Base-by-base conservation (phyloP, 2,888 invertebrate species). In the Ornithoptera alexandrae region DNA sequence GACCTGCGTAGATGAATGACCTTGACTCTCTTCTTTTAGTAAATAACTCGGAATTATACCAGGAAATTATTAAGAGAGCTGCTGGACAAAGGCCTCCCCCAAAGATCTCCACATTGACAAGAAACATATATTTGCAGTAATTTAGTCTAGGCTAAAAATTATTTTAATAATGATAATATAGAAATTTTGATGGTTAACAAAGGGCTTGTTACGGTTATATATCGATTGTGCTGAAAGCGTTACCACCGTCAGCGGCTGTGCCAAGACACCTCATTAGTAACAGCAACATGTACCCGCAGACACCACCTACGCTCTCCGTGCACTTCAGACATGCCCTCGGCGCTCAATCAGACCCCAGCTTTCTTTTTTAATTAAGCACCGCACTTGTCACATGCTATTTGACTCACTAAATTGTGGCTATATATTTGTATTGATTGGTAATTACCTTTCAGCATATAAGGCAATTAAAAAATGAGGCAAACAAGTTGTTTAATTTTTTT, bases 301-400 rank as follows among this genome's bases (percentile, higher is more conserved):
- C 57, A 20, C 39, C 68, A 56, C 65, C 70, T 67, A 67, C 70
- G 67, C 70, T 57, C 58, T 24, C 65, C 59, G 30, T 53, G 57
- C 56, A 65, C 69, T 69, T 62, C 66, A 69, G 69, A 69, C 69
- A 69, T 46, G 65, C 69, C 8, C 59, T 68, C 50, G 39, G 53
- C 62, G 62, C 69, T 69, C 69, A 69, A 69, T 69, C 69, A 66
- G 65, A 50, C 46, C 62, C n/a, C 39, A 46, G 62, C 62, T 69
- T 69, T 69, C 69, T 69, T 69, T 69, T 69, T 69, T 69, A 69
- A 69, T 69, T 69, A 69, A 69, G 65, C 24, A 57, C 61, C 57
- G 69, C 65, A 62, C 62, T 68, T 67, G 36, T 68, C 59, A 20
- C 36, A 58, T 46, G 61, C 30, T 58, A 61, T 65, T 60, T 24